Evolutionary conservation across 2,797 vertebrate genomes (phyloP), one percentile per base, ranked within the genome.

Genomic region (Coranthus polyacanthus): DNA sequence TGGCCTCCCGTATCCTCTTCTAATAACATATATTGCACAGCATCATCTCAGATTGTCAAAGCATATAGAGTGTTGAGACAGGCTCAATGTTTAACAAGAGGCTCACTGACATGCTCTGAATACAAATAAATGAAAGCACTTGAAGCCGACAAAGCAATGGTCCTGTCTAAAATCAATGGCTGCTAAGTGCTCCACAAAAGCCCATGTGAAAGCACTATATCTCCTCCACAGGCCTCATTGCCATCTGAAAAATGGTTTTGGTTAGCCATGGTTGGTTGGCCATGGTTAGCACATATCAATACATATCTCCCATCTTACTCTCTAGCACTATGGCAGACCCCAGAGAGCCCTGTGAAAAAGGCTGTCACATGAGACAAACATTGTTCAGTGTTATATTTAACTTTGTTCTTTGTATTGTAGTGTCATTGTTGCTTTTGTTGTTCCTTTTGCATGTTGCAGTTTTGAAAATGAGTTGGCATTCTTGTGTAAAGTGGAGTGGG

Each of bases 381-480:
- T 77, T 69, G 78, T 68, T 84, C 65, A 80, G 74, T 89, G 88
- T 91, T 84, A 57, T 75, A 78, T 81, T 88, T 74, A 86, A 79
- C 72, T 79, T 81, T 79, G 84, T 85, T 55, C 65, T 78, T 82
- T 85, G 86, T 90, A 74, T 71, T 58, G 70, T 89, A 81, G 71
- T 83, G 69, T 70, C 71, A 85, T 88, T 80, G 83, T 87, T 85
- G 86, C 84, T 87, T 90, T 89, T 68, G 60, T 78, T 53, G 79
- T 88, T 86, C 67, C 54, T 84, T 90, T 89, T 89, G 90, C 90
- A 92, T 91, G 90, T 89, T 79, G 70, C 71, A 60, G 34, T 72
- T 73, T 81, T 2, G 12, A 66, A 72, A 75, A 46, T 37, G 39
- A 72, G 44, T 84, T 68, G 46, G 45, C 57, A 65, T 55, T 62